These are phyloP conservation scores for Drosophila putrida DNA, from an alignment of 2,888 invertebrate species.

Conservation along the genomic window DNA sequence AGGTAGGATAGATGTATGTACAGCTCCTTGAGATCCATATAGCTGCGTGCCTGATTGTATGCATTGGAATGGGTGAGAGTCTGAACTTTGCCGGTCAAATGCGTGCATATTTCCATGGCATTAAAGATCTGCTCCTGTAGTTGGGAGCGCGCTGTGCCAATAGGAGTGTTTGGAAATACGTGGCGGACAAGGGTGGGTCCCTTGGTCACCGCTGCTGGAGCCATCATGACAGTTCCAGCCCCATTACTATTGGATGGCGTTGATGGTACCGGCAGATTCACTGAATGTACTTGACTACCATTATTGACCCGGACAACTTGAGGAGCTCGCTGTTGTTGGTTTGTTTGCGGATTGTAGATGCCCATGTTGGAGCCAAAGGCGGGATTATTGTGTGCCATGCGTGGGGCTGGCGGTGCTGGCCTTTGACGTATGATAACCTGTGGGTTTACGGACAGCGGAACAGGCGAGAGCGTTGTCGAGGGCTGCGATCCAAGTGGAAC, in stretches of 20 bases:
- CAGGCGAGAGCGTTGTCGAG: conserved; percentile 29
- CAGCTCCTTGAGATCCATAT: conserved; percentile 84
- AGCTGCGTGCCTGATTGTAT: conserved; percentile 83
- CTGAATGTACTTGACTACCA: conserved; percentile 39
- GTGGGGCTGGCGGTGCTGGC: conserved; percentile 21
- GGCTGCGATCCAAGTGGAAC: conserved; percentile 46
- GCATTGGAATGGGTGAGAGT: conserved; percentile 85
- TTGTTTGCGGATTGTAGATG: conserved; percentile 65
- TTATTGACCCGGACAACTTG: conserved; percentile 74
- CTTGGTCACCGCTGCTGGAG: conserved; percentile 33
- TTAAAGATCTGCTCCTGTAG: conserved; percentile 84
- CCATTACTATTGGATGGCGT: conserved; percentile 33
- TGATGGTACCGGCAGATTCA: conserved; percentile 36
- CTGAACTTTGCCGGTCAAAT: conserved; percentile 84
- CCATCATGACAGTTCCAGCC: conserved; percentile 44
- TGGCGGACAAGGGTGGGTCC: conserved; percentile 73
- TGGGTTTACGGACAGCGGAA: conserved; percentile 17
- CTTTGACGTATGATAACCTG: conserved; percentile 63
- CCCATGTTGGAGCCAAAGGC: conserved; percentile 63
- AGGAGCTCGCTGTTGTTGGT: conserved; percentile 65
- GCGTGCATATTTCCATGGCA: conserved; percentile 85
- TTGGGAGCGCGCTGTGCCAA: conserved; percentile 83
- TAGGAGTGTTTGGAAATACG: conserved; percentile 75
- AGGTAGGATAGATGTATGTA: conserved; percentile 85
- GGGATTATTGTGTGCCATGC: conserved; percentile 33